Base-by-base conservation (phyloP, 1,140 invertebrate species). In the Chionoecetes opilio region DNA sequence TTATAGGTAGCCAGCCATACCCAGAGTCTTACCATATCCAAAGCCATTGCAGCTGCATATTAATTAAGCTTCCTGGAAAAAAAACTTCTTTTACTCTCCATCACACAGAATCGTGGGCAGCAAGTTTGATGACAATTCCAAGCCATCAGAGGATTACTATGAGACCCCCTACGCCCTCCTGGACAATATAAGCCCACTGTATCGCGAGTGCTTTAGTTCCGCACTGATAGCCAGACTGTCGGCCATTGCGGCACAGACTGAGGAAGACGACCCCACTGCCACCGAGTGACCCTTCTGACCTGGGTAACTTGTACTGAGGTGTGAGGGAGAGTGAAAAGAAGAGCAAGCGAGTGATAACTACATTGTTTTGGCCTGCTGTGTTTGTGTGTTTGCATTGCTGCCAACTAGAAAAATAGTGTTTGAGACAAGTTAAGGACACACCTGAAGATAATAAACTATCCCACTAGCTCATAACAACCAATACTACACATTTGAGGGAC, bases 141-240 rank as follows among this genome's bases (percentile, higher is more conserved):
- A 93, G 38, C 93, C 96, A 17, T 53, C 90, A 26, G 93, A 96
- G n/a, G 32, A 89, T 21, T 95, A 96, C 82, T 96, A 87, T 91
- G 96, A 96, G 85, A 96, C 96, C 9, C 96, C 96, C 9, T 96
- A 96, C 86, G 93, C 96, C 17, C 91, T 96, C 37, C 91, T 96
- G n/a, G 95, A 96, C 94, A 88, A 35, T 9, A 95, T 96, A 29
- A 96, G 96, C 82, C 96, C 96, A 38, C n/a, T 93, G n/a, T 96
- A 96, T 35, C 53, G 96, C 6, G 96, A 87, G 37, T 92, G 92
- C n/a, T 96, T 96, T 53, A 93, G 96, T 94, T 95, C 86, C 21
- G 92, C 93, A 29, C 38, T 96, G 53, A 92, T 93, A 38, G 89
- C 93, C 14, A 95, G 95, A 92, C 63, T 96, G 37, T 82, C 85